These are phyloP conservation scores for Hydrochoerus hydrochaeris DNA, from an alignment of 2,113 vertebrate species.

Conservation along the genomic window DNA sequence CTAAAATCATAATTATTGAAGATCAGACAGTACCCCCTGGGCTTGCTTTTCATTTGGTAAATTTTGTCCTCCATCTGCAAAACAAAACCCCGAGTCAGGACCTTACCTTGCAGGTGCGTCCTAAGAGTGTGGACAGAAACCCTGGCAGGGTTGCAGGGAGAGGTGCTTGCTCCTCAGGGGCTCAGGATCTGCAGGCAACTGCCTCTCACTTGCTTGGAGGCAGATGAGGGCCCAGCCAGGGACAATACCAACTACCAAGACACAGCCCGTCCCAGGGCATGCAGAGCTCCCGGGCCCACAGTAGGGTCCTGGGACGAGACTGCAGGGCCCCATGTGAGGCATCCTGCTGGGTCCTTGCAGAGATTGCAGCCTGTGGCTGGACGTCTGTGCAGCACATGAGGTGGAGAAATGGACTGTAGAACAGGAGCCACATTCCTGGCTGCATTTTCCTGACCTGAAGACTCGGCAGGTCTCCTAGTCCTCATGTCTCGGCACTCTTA, in stretches of 20 bases:
- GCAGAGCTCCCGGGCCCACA: not conserved
- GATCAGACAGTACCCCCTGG: slow-evolving; percentile 91
- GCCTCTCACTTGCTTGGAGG: not conserved
- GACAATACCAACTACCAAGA: too few species aligned
- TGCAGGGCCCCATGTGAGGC: not conserved
- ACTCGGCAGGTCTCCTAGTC: not conserved
- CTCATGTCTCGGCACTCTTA: not conserved
- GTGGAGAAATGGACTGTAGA: not conserved
- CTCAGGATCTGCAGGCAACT: not conserved
- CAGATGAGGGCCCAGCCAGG: not conserved
- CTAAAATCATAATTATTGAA: slow-evolving; percentile 90
- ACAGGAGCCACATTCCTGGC: not conserved
- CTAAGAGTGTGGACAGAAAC: not conserved
- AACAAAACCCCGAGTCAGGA: slow-evolving; percentile 49
- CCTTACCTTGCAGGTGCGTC: not conserved
- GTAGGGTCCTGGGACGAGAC: not conserved
- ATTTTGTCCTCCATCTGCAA: slow-evolving; percentile 45
- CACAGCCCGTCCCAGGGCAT: not conserved
- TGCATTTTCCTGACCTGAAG: not conserved
- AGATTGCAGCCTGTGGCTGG: not conserved
- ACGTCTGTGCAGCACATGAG: not conserved
- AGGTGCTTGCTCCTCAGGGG: not conserved
- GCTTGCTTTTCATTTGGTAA: slow-evolving; percentile 88
- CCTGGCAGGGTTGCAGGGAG: not conserved
- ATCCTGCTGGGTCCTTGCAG: not conserved